Conservation (phyloP, 2,797 vertebrate genomes). For the Perodicticus potto region DNA sequence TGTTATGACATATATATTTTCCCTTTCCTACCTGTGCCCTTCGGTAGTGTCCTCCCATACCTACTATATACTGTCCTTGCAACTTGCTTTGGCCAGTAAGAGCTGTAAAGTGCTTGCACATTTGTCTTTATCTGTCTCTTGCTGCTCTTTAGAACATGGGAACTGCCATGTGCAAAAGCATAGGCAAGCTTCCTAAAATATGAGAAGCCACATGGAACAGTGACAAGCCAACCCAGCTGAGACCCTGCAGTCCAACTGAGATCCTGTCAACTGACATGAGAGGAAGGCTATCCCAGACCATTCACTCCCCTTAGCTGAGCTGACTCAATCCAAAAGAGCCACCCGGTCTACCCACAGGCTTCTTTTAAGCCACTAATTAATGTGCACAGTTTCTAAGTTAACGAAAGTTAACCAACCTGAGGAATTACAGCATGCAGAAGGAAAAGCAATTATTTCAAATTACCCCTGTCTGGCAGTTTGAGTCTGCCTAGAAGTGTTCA, state of each 20-base stretch:
- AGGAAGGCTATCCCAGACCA: neutral
- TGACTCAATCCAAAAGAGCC: neutral
- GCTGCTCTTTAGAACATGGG: neutral
- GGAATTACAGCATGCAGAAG: neutral
- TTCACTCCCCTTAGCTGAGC: neutral
- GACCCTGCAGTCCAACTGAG: neutral
- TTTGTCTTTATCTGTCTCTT: neutral
- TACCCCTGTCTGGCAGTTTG: neutral
- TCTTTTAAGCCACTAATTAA: neutral
- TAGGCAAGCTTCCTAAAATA: neutral
- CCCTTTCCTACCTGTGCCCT: neutral
- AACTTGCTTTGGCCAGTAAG: neutral
- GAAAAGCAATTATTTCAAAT: neutral
- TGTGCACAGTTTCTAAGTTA: neutral
- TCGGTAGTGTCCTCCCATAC: neutral
- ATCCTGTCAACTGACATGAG: neutral
- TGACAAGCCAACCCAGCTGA: neutral
- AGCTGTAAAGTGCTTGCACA: neutral
- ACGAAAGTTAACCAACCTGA: neutral
- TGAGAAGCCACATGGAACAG: neutral
- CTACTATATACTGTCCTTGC: neutral
- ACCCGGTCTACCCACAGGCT: neutral
- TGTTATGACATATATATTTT: neutral
- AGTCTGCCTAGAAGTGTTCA: neutral
- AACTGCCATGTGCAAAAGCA: neutral